Conservation (phyloP, 2,797 vertebrate species). For the Oryzias dopingdopingensis region DNA sequence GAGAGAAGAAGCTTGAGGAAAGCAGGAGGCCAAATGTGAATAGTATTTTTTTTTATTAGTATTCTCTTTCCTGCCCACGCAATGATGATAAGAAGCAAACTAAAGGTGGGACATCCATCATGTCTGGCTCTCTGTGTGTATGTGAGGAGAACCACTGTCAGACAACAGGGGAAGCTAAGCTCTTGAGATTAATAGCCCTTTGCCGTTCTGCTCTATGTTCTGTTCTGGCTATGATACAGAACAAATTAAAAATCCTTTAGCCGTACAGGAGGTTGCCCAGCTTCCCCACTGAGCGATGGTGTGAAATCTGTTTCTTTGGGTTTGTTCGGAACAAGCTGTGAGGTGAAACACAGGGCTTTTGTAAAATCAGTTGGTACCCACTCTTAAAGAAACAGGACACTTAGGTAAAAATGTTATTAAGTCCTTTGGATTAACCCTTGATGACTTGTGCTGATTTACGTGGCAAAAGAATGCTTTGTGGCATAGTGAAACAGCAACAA, state of each 20-base stretch:
- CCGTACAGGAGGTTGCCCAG: conserved; percentile 30
- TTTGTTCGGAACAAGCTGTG: conserved; percentile 9
- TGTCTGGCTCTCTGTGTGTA: conserved; percentile 35
- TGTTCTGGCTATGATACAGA: conserved; percentile 60
- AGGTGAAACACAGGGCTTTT: conserved; percentile 17
- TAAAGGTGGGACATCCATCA: conserved; percentile 63
- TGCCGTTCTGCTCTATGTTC: conserved; percentile 44
- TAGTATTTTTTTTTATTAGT: conserved; percentile 32
- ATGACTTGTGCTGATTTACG: too few relatives aligned
- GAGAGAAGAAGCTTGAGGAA: conserved; percentile 16
- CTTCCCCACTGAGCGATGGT: conserved; percentile 18
- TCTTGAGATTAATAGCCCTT: conserved; percentile 59
- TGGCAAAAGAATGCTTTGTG: too few relatives aligned
- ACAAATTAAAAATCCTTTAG: conserved; percentile 70
- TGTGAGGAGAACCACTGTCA: conserved; percentile 35
- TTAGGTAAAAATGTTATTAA: too few relatives aligned
- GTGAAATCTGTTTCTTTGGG: conserved; percentile 29
- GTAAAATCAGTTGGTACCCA: not conserved
- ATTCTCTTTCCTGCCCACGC: conserved; percentile 35
- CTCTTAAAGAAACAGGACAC: too few relatives aligned
- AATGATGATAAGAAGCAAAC: conserved; percentile 54
- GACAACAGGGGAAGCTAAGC: conserved; percentile 53
- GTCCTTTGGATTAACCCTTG: too few relatives aligned
- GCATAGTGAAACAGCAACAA: too few relatives aligned
- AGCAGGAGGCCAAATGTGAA: conserved; percentile 41